A percentile compares a stretch with the other conserved stretches of the same genome.
These are phyloP conservation scores for Heteromormyrus szaboi DNA, from an alignment of 2,797 vertebrate genomes.

Conservation along the genomic window DNA sequence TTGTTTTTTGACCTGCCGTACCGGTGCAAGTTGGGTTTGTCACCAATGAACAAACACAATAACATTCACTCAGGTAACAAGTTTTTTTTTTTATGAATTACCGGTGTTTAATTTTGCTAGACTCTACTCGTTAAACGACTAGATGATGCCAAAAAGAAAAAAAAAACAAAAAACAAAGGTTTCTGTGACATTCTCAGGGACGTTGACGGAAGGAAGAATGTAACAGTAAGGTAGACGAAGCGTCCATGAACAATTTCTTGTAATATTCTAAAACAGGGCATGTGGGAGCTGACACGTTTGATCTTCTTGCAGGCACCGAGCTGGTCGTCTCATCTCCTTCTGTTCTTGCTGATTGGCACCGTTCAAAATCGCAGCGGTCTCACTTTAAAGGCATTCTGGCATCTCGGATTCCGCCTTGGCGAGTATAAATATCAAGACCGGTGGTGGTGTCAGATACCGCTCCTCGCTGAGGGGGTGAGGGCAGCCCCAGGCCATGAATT, in stretches of 20 bases:
- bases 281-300: neutral
- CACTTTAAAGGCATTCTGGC: neutral
- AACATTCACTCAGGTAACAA: too few species aligned
- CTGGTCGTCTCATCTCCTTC: neutral
- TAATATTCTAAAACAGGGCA: conserved; percentile 1
- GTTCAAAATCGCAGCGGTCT: conserved; percentile 1
- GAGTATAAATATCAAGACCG: neutral
- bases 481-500: neutral
- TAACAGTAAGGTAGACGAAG: neutral
- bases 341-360: neutral
- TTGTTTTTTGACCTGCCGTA: neutral
- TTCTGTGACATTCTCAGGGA: neutral
- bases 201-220: neutral
- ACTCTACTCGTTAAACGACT: neutral
- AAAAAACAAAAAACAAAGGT: neutral
- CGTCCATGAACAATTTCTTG: neutral
- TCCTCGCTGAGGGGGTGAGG: neutral
- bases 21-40: neutral
- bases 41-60: neutral
- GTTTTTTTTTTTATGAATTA: neutral
- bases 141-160: neutral
- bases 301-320: neutral
- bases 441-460: neutral
- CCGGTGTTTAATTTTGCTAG: neutral
- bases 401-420: neutral